Evolutionary conservation across 2,888 invertebrate genomes (phyloP).

Genomic region (Dermolepida albohirtum): DNA sequence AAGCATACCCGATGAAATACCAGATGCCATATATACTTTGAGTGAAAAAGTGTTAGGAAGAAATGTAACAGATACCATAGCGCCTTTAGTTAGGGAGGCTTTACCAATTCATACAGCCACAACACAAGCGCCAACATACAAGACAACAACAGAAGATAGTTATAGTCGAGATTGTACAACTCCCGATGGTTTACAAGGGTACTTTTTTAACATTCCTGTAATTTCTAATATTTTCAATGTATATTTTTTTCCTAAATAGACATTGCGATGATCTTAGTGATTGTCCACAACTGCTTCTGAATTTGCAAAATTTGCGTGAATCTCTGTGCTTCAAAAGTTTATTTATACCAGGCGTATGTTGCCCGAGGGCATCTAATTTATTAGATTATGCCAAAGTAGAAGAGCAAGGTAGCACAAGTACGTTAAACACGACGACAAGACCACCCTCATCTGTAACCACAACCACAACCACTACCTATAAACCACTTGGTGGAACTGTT

Average conservation of each 20-base stretch:
- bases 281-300: slow-evolving; percentile 86
- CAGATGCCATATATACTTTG: slow-evolving; percentile 81
- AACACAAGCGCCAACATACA: slow-evolving; percentile 57
- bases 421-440: slow-evolving; percentile 42
- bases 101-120: slow-evolving; percentile 63
- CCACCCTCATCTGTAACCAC: slow-evolving; percentile 53
- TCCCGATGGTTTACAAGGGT: slow-evolving; percentile 82
- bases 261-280: slow-evolving; percentile 89
- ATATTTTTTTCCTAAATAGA: slow-evolving; percentile 53
- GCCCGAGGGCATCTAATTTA: slow-evolving; percentile 72
- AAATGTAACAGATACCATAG: slow-evolving; percentile 85
- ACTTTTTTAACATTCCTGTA: slow-evolving; percentile 29
- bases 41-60: slow-evolving; percentile 83
- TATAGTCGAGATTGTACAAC: slow-evolving; percentile 81
- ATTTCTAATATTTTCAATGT: slow-evolving; percentile 14
- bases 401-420: slow-evolving; percentile 12
- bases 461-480: slow-evolving; percentile 59
- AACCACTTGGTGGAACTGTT: slow-evolving; percentile 44
- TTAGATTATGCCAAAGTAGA: slow-evolving; percentile 35
- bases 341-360: slow-evolving; percentile 93
- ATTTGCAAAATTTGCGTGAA: slow-evolving; percentile 83
- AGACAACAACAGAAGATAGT: slow-evolving; percentile 51
- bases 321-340: slow-evolving; percentile 92
- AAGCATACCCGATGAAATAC: slow-evolving; percentile 69
- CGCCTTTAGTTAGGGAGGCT: slow-evolving; percentile 74